phyloP scores from a whole-genome alignment of 1,140 invertebrate species.

The Sinella curviseta region DNA sequence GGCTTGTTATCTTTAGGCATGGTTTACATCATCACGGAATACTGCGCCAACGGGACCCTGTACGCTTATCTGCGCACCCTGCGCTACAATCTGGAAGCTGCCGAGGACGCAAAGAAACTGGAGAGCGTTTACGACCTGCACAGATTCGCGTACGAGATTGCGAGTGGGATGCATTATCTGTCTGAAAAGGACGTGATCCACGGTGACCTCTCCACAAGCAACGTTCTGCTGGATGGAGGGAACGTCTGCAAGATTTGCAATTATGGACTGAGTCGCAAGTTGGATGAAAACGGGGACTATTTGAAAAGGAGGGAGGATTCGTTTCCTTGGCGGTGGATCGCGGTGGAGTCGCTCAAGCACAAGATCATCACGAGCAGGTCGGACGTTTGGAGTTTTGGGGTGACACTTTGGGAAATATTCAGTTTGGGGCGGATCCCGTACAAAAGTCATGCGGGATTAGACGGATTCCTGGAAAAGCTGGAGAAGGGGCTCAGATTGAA shows the following conservation, averaged over 20 bases:
- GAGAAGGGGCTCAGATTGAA: neutral
- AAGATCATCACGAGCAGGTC: conserved; percentile 54
- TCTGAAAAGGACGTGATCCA: conserved; percentile 57
- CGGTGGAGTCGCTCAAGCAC: conserved; percentile 54
- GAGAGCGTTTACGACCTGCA: neutral
- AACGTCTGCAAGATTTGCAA: conserved; percentile 81
- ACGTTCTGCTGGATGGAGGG: conserved; percentile 79
- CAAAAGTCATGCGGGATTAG: conserved; percentile 32
- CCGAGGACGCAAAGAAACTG: neutral
- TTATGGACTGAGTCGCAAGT: conserved; percentile 73
- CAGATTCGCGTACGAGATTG: neutral
- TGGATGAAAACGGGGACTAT: neutral
- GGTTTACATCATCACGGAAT: neutral
- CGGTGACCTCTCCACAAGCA: conserved; percentile 76
- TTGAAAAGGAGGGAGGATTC: neutral
- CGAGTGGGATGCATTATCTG: neutral
- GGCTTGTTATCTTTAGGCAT: conserved; percentile 2
- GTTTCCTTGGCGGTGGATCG: conserved; percentile 56
- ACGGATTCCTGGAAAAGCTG: neutral
- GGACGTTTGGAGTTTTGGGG: conserved; percentile 58
- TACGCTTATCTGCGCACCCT: neutral
- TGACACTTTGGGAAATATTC: conserved; percentile 58
- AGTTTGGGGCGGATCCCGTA: conserved; percentile 54
- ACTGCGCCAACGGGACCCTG: neutral
- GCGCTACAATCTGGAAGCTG: neutral